Evolutionary conservation across 2,113 vertebrate species (phyloP).

Genomic region (Ageneiosus marmoratus): DNA sequence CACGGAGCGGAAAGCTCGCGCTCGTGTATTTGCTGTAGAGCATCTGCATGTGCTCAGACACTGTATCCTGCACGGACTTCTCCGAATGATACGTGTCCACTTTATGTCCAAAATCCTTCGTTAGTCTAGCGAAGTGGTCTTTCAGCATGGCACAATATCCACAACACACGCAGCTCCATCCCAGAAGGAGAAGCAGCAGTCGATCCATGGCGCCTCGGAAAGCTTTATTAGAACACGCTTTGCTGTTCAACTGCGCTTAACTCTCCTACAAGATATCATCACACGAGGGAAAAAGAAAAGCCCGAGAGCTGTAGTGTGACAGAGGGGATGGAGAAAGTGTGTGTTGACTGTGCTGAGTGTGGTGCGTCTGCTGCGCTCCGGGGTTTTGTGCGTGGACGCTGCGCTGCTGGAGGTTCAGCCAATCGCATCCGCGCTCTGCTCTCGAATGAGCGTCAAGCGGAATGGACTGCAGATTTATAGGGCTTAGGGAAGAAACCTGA

Average conservation of each 20-base stretch:
- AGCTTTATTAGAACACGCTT: not conserved
- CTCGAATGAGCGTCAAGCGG: conserved; percentile 73
- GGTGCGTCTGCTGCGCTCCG: conserved; percentile 22
- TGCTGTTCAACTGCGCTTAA: conserved; percentile 55
- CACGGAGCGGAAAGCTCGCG: conserved; percentile 70
- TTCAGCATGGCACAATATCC: conserved; percentile 70
- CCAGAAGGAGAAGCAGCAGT: conserved; percentile 73
- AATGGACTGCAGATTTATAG: conserved; percentile 74
- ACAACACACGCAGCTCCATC: conserved; percentile 75
- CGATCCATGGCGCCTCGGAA: conserved; percentile 72
- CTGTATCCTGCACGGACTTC: conserved; percentile 71
- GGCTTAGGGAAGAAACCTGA: conserved; percentile 69
- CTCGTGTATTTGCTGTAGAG: conserved; percentile 85
- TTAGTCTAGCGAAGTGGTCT: conserved; percentile 57
- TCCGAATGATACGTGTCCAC: conserved; percentile 34
- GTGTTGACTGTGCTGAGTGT: not conserved
- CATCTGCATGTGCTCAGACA: conserved; percentile 90
- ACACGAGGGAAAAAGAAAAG: conserved; percentile 46
- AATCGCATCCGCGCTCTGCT: conserved; percentile 64
- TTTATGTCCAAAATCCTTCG: conserved; percentile 53
- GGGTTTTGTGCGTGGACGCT: conserved; percentile 58
- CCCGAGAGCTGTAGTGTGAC: not conserved
- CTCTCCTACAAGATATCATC: conserved; percentile 60
- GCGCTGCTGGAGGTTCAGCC: conserved; percentile 58
- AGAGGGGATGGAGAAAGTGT: not conserved